Evolutionary conservation across 2,797 vertebrate genomes (phyloP).

Genomic region (Argentina silus): DNA sequence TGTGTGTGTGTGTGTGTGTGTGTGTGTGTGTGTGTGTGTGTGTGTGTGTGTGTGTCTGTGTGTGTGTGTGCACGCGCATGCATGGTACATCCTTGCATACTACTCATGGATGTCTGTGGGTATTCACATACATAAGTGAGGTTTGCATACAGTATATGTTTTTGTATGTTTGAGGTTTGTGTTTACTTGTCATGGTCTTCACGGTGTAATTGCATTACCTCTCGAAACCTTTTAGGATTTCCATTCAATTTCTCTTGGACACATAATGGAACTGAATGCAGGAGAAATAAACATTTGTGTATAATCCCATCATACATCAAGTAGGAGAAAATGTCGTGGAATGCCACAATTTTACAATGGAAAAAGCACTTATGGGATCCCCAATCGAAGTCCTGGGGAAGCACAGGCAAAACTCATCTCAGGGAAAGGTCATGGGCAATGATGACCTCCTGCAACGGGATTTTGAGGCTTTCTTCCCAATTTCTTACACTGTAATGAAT

Average conservation of each 20-base stretch:
- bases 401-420: constrained; percentile 59
- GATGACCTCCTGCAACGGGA: constrained; percentile 59
- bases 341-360: constrained; percentile 38
- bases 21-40: not conserved
- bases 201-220: constrained; percentile 30
- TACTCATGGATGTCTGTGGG: constrained; percentile 1
- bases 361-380: constrained; percentile 43
- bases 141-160: not conserved
- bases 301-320: constrained; percentile 44
- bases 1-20: constrained; percentile 28
- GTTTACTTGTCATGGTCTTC: constrained; percentile 9
- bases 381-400: constrained; percentile 63
- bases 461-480: constrained; percentile 66
- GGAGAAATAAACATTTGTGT: constrained; percentile 42
- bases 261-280: constrained; percentile 34
- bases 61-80: not conserved
- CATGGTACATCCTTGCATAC: constrained; percentile 9
- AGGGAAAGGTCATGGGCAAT: constrained; percentile 66
- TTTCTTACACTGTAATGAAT: constrained; percentile 58
- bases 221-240: constrained; percentile 24
- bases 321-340: constrained; percentile 34
- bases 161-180: constrained; percentile 11
- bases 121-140: constrained; percentile 11
- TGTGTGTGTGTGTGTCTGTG: not conserved
- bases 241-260: constrained; percentile 27